These are phyloP conservation scores for Calcarius ornatus DNA, from an alignment of 2,113 vertebrate species.

Conservation along the genomic window DNA sequence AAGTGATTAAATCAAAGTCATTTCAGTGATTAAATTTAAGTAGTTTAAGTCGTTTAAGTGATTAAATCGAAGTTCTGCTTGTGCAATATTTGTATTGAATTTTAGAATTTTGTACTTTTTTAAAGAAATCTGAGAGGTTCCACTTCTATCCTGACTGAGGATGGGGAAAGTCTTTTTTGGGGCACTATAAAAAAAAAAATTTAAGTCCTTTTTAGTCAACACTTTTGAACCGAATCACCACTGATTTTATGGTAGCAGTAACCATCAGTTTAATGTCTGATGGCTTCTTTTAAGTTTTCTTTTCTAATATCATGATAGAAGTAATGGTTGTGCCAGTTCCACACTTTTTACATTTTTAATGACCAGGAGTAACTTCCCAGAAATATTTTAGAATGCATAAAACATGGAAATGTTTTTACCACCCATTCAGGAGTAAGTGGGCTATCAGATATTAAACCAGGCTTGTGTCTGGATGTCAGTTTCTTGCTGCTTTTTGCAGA, in stretches of 20 bases:
- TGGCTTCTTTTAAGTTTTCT: background rate
- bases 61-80: background rate
- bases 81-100: background rate
- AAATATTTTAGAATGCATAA: background rate
- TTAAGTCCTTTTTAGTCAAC: background rate
- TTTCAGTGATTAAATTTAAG: too few species aligned
- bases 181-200: accelerated
- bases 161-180: background rate
- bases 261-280: background rate
- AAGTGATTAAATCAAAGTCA: too few species aligned
- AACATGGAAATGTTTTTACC: background rate
- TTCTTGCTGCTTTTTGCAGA: background rate
- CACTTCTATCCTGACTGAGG: background rate
- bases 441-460: background rate
- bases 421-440: background rate
- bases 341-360: background rate
- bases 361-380: background rate
- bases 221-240: background rate
- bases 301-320: background rate
- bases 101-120: background rate
- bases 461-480: background rate
- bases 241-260: background rate
- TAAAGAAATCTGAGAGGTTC: background rate
- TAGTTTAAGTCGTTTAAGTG: background rate
- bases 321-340: background rate